Base-by-base conservation (phyloP, 2,113 vertebrate genomes). In the Ciconia boyciana region DNA sequence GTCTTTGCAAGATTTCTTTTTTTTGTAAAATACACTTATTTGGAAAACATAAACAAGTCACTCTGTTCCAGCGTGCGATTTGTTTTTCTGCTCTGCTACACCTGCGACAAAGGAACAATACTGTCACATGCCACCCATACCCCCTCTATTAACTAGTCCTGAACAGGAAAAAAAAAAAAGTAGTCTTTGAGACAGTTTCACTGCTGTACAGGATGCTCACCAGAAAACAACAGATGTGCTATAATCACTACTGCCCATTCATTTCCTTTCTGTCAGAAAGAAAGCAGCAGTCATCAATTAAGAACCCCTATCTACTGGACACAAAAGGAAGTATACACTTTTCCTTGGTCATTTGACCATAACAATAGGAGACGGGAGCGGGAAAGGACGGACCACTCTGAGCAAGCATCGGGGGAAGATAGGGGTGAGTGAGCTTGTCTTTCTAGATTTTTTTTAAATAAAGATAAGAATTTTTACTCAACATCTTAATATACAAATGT, bases 161-260 rank as follows among this genome's bases (percentile, higher is more conserved):
- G 16, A 81, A 64, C 28, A 13, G 39, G 76, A 46, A 91, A 44
- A n/a, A 28, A 39, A 60, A 74, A 66, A 60, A 58, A 21, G 16
- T 65, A 44, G 75, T 57, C 94, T 91, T 93, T 60, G 93, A 97
- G 96, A 97, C 76, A 71, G 83, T 86, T 77, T 95, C 91, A 87
- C 48, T 92, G 91, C 96, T 91, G 62, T 65, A 97, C 97, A 98
- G 98, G 98, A 98, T 96, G 95, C 93, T 81, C 91, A 71, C 72
- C 78, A 97, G 93, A 96, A 95, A 97, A 96, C 72, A 98, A 94
- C 98, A 98, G 98, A 96, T 96, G 96, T 95, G 93, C 95, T 94
- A 95, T 96, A 96, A 90, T 97, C 95, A 93, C 95, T 75, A 87
- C 87, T 95, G 94, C 64, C 78, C 77, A 76, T 97, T 97, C 97